Base-by-base conservation (phyloP, 2,113 vertebrate genomes). In the Seriola quinqueradiata region DNA sequence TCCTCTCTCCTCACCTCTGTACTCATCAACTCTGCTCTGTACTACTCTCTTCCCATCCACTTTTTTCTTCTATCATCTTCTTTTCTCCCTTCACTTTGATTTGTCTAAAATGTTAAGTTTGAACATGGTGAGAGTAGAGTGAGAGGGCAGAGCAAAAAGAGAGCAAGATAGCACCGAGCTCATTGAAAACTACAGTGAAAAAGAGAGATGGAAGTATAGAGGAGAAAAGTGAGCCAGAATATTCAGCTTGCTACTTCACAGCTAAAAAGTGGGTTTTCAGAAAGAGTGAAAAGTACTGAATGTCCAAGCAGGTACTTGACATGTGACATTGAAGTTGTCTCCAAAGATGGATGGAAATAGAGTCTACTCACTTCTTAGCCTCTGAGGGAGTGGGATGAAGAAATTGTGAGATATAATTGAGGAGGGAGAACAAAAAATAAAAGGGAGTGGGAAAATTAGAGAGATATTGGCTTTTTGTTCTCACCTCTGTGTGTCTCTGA, bases 61-160 rank as follows among this genome's bases (percentile, higher is more conserved):
- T 83, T 67, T 58, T 21, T 68, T 25, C 12, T 17, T 70, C 63
- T 79, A 17, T 79, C 86, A 72, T 82, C 57, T 68, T 70, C 28
- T 79, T 71, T 77, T 61, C 63, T 83, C 17, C 55, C 78, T 79
- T 72, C 57, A 70, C 81, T 87, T 86, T 87, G 82, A 90, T 88
- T 87, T 76, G 61, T 80, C 86, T 86, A 88, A 85, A 91, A 88
- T 85, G 73, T 84, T 77, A 82, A 67, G 79, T 83, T 82, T 72
- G 70, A 84, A 90, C 44, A 82, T 76, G 59, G 50, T 13, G 70
- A 82, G 69, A 61, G 74, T 10, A 66, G 38, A 77, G 50, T 17
- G 36, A 64, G 34, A 67, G 38, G 40, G 67, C 9, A 83, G 58
- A 55, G 44, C 38, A 82, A 67, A 72, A 81, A 25, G 28, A 78